Evolutionary conservation across 1,140 invertebrate genomes (phyloP).

Genomic region (Caligus rogercresseyi): DNA sequence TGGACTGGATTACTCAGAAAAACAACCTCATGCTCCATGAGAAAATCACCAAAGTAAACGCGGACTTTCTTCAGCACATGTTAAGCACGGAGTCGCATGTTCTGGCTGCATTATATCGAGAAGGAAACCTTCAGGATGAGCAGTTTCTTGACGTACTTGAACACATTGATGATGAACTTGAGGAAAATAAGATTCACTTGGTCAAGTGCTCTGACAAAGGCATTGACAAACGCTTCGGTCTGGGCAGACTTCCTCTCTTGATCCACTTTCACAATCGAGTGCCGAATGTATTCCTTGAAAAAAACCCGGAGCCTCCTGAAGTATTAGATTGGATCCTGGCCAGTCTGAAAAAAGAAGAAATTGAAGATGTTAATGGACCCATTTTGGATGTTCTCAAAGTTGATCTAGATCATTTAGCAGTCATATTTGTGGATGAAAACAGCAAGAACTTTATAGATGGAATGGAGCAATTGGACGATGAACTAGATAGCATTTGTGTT

Average conservation of each 20-base stretch:
- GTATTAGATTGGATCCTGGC: conserved; percentile 56
- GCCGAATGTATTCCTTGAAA: conserved; percentile 32
- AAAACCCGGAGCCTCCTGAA: conserved; percentile 74
- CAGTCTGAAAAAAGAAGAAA: conserved; percentile 38
- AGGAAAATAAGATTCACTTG: conserved; percentile 6
- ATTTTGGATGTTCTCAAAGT: conserved; percentile 79
- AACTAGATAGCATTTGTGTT: conserved; percentile 69
- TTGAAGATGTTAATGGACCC: conserved; percentile 75
- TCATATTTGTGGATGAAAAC: conserved; percentile 57
- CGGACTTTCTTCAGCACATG: not conserved
- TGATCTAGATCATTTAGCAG: conserved; percentile 61
- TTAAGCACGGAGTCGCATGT: not conserved
- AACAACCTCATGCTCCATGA: conserved; percentile 70
- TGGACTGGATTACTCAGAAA: conserved; percentile 78
- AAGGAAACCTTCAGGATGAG: conserved; percentile 70
- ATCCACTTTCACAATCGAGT: conserved; percentile 10
- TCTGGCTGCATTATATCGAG: conserved; percentile 26
- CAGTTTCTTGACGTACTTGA: conserved; percentile 70
- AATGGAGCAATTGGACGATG: conserved; percentile 36
- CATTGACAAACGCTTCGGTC: conserved; percentile 11
- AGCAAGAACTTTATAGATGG: not conserved
- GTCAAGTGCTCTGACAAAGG: conserved; percentile 14
- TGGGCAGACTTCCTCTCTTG: not conserved
- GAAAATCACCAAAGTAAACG: conserved; percentile 20
- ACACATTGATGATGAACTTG: conserved; percentile 49